Base-by-base conservation (phyloP, 2,888 invertebrate species). In the Asteroscopus sphinx region DNA sequence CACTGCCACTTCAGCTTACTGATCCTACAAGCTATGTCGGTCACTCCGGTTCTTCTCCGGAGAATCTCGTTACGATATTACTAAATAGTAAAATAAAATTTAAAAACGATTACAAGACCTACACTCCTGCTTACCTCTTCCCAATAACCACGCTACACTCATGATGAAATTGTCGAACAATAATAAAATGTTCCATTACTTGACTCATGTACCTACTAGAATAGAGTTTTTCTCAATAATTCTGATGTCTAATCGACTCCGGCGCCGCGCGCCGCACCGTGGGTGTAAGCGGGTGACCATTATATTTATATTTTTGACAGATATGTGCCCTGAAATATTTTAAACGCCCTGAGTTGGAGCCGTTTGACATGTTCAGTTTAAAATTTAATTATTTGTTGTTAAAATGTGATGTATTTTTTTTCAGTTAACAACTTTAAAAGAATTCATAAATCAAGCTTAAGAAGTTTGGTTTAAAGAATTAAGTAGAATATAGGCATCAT, bases 211-310 rank as follows among this genome's bases (percentile, higher is more conserved):
- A 25, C n/a, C n/a, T n/a, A n/a, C 64, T 58, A 56, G 61, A 76
- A 76, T 74, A 76, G 68, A 56, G 49, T 62, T 56, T 75, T 76
- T 76, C 77, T 52, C 28, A 73, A 73, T 76, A 76, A 76, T 65
- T 76, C 48, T 62, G 71, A 72, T 73, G 74, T 76, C 71, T 73
- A 73, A 76, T 72, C 74, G 47, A 36, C 41, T 61, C 44, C 28
- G 15, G 55, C 39, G 55, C 54, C 6, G n/a, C n/a, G n/a, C n/a
- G n/a, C n/a, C n/a, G n/a, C n/a, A n/a, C n/a, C 41, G 75, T 76
- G 72, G 77, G 75, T 44, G 61, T 39, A 13, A 35, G 25, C 51
- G 51, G 57, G 41, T 57, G 36, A 58, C 68, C 67, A 64, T 59
- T n/a, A 56, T 46, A 61, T 63, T 67, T 48, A 37, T 32, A 9